These are phyloP conservation scores for Meloidogyne hapla DNA, from an alignment of 1,140 invertebrate species.

Conservation along the genomic window DNA sequence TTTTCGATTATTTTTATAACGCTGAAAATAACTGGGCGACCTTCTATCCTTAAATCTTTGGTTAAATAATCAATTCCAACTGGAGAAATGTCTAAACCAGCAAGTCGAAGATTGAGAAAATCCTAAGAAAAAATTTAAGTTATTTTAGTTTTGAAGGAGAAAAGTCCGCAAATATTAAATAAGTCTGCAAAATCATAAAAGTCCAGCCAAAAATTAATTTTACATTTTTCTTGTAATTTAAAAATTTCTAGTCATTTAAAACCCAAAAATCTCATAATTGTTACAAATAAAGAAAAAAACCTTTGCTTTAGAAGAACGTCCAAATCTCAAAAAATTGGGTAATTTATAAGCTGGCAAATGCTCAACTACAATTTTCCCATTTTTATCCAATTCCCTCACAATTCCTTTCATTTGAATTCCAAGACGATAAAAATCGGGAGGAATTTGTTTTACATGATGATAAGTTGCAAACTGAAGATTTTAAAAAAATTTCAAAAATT, in stretches of 20 bases:
- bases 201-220: too few relatives aligned
- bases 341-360: slow-evolving; percentile 54
- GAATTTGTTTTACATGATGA: slow-evolving; percentile 59
- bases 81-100: slow-evolving; percentile 57
- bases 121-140: slow-evolving; percentile 23
- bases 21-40: slow-evolving; percentile 52
- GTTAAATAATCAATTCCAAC: slow-evolving; percentile 52
- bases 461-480: slow-evolving; percentile 53
- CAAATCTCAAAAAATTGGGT: slow-evolving; percentile 38
- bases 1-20: slow-evolving; percentile 53
- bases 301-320: slow-evolving; percentile 29
- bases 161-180: too few relatives aligned
- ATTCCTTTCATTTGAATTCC: slow-evolving; percentile 56
- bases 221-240: too few relatives aligned
- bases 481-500: neutral
- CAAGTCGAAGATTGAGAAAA: slow-evolving; percentile 56
- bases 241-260: too few relatives aligned
- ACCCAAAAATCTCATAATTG: too few relatives aligned
- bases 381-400: slow-evolving; percentile 49
- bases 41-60: slow-evolving; percentile 55
- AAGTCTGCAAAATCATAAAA: too few relatives aligned
- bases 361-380: slow-evolving; percentile 52
- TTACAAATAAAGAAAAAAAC: too few relatives aligned
- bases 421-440: slow-evolving; percentile 57
- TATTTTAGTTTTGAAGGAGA: too few relatives aligned